Base-by-base conservation (phyloP, 2,113 vertebrate genomes). In the Plestiodon gilberti region DNA sequence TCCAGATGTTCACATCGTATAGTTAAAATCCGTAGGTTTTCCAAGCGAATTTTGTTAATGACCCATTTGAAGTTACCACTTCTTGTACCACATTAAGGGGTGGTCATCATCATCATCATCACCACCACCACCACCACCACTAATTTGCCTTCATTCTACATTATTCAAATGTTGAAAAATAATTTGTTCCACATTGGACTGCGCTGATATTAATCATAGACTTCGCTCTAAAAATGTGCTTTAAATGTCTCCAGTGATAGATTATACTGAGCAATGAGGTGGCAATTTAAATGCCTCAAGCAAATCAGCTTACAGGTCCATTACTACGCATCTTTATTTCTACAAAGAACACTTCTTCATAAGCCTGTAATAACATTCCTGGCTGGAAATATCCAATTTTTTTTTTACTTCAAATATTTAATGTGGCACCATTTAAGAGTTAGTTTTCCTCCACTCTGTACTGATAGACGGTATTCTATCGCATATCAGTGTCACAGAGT, bases 221-320 rank as follows among this genome's bases (percentile, higher is more conserved):
- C 7, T 64, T 71, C 64, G 48, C 40, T 80, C 87, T 74, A 67
- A 65, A 88, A 74, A 88, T 40, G 20, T 87, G 35, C 75, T 84
- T 75, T 80, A 74, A 84, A 74, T 57, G 43, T 69, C 78, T 77
- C 4, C 62, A 77, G 70, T 69, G 78, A 81, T 48, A 77, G 71
- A 85, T 70, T 85, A 77, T 30, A 59, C 20, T 57, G 28, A 81
- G 71, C 83, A 85, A 70, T 70, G 70, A 33, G 52, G 62, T 76
- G 64, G 77, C 78, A 74, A 88, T 76, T 84, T 88, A 75, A 88
- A 84, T 59, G 77, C 78, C 43, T 88, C 71, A 81, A 77, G 62
- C 71, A 85, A 85, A 69, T 81, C 83, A 69, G 71, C 62, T 89
- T 76, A 70, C 55, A 70, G 74, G 52, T 77, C 78, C 88, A 89